Conservation (phyloP, 2,888 invertebrate genomes). For the Drosophila kuntzei region DNA sequence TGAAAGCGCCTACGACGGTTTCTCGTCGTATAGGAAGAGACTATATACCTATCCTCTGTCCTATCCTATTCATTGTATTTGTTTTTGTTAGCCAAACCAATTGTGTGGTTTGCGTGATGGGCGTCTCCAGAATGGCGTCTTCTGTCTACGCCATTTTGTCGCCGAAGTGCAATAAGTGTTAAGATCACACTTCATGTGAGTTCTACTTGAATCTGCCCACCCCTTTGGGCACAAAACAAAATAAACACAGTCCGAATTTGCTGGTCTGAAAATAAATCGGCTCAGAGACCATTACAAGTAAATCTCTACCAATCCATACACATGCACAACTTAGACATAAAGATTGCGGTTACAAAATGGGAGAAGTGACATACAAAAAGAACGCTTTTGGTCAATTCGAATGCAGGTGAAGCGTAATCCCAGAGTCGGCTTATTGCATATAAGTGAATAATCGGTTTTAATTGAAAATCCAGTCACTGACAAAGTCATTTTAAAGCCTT, state of each 20-base stretch:
- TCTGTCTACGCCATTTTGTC: constrained; percentile 55
- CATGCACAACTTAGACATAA: not conserved
- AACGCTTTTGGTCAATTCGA: constrained; percentile 27
- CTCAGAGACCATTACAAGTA: constrained; percentile 46
- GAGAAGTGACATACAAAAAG: constrained; percentile 34
- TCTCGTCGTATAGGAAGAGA: not conserved
- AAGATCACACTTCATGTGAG: constrained; percentile 63
- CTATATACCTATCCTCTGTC: not conserved
- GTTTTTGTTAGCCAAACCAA: constrained; percentile 26
- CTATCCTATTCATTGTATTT: constrained; percentile 15
- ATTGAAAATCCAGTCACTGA: constrained; percentile 61
- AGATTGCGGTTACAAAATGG: constrained; percentile 4
- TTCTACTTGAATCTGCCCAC: constrained; percentile 6
- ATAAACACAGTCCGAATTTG: constrained; percentile 25
- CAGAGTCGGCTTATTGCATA: constrained; percentile 34
- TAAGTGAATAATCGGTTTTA: constrained; percentile 53
- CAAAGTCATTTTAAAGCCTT: constrained; percentile 26
- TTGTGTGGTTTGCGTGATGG: constrained; percentile 21
- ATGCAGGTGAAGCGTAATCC: constrained; percentile 25
- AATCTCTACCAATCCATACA: constrained; percentile 1
- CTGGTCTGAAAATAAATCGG: constrained; percentile 67
- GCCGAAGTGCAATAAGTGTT: constrained; percentile 68
- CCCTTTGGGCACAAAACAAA: constrained; percentile 15
- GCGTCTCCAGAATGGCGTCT: constrained; percentile 11
- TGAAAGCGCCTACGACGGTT: constrained; percentile 25